These are phyloP conservation scores for Athene noctua DNA, from an alignment of 2,113 vertebrate genomes.

Conservation along the genomic window DNA sequence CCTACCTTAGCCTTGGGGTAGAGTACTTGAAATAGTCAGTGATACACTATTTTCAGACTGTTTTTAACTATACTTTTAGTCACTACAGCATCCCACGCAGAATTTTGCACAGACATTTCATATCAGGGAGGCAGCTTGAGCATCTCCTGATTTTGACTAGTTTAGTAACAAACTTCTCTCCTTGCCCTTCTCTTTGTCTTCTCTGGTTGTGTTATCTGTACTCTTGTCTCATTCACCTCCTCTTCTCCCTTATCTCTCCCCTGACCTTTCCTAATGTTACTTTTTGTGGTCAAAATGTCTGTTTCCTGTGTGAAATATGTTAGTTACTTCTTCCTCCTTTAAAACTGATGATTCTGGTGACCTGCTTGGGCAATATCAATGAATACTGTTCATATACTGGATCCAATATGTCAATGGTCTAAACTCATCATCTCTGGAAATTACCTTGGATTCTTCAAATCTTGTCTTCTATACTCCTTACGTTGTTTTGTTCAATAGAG, in stretches of 20 bases:
- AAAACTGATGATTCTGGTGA: slow-evolving; percentile 12
- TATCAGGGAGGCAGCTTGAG: background rate
- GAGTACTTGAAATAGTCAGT: background rate
- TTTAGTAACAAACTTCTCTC: slow-evolving; percentile 2
- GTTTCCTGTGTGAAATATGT: slow-evolving; percentile 36
- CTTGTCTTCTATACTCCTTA: background rate
- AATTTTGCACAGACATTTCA: background rate
- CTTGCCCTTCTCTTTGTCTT: slow-evolving; percentile 20
- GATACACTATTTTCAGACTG: background rate
- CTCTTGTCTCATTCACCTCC: background rate
- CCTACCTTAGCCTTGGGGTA: background rate
- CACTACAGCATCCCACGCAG: background rate
- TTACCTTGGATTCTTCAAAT: slow-evolving; percentile 24
- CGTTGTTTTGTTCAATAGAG: slow-evolving; percentile 75
- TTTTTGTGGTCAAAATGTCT: slow-evolving; percentile 24
- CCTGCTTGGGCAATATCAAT: background rate
- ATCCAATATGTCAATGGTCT: slow-evolving; percentile 4
- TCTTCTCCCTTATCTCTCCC: slow-evolving; percentile 13
- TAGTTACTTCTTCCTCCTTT: slow-evolving; percentile 26
- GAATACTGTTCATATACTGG: background rate
- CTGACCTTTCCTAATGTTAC: background rate
- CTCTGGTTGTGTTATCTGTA: background rate
- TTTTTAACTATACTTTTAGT: background rate
- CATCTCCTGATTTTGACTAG: background rate
- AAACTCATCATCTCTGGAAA: background rate